Evolutionary conservation across 2,888 invertebrate species (phyloP).

Genomic region (Ochlodes sylvanus): DNA sequence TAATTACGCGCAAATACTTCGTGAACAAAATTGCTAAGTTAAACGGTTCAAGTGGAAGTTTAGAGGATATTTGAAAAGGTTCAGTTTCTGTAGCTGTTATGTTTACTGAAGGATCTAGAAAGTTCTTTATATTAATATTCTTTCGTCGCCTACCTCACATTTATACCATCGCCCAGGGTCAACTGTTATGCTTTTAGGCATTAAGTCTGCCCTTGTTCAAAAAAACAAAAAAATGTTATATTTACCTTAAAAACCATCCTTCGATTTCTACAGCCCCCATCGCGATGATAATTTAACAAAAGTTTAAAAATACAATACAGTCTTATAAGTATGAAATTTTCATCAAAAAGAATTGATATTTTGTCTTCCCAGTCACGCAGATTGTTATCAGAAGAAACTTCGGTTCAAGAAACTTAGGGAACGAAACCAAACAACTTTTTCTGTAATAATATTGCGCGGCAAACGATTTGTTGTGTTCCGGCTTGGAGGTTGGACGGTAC

Average conservation of each 20-base stretch:
- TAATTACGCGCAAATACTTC: constrained; percentile 27
- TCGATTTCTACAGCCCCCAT: too few species aligned
- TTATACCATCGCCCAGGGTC: too few species aligned
- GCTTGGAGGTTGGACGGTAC: too few species aligned
- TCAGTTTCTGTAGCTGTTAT: background rate
- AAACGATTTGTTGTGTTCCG: too few species aligned
- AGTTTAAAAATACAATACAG: background rate
- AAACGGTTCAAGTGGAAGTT: constrained; percentile 22
- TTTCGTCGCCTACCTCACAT: too few species aligned
- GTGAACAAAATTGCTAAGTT: constrained; percentile 20
- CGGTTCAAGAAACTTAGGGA: background rate
- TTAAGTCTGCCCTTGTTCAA: too few species aligned
- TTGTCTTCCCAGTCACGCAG: constrained; percentile 3
- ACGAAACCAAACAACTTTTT: constrained; percentile 4
- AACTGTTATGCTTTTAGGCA: too few species aligned
- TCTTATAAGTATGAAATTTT: background rate
- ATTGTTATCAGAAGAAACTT: constrained; percentile 1
- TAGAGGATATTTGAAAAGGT: background rate
- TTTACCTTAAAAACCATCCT: too few species aligned
- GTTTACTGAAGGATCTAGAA: background rate
- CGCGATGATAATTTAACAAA: background rate
- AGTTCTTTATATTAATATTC: background rate
- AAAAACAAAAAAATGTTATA: too few species aligned
- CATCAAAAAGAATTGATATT: constrained; percentile 9
- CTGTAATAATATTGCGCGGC: background rate